phyloP scores from a whole-genome alignment of 2,113 vertebrate species.

The Arizona elegans region DNA sequence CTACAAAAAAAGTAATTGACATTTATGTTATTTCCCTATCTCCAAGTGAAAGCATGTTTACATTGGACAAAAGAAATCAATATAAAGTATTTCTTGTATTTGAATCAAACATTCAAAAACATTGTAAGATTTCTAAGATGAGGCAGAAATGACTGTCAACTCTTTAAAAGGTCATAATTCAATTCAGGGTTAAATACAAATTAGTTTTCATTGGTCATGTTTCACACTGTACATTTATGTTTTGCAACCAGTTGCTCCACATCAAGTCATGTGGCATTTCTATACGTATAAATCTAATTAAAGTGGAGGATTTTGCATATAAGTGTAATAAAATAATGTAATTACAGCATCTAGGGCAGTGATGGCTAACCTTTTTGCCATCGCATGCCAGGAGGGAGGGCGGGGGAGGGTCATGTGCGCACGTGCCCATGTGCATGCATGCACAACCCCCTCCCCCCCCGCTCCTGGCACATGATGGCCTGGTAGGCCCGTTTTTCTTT shows the following conservation, averaged over 20 bases:
- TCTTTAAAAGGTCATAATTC: background rate
- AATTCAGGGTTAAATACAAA: background rate
- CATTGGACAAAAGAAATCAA: background rate
- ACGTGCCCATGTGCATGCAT: no score
- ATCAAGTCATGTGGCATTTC: background rate
- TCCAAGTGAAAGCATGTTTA: background rate
- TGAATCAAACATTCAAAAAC: background rate
- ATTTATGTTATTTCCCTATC: background rate
- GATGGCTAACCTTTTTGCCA: no score
- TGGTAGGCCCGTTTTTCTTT: no score
- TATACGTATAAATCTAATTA: background rate
- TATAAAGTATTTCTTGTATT: background rate
- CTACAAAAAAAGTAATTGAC: background rate
- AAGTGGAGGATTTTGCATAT: background rate
- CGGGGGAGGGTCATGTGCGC: no score
- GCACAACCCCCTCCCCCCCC: no score
- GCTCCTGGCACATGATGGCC: no score
- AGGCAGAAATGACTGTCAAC: background rate
- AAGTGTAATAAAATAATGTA: background rate
- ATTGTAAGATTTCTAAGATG: background rate
- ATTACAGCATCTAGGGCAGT: background rate
- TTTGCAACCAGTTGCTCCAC: background rate
- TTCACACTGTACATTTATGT: background rate
- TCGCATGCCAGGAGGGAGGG: no score
- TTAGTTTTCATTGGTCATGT: background rate